Conservation (phyloP, 2,888 invertebrate genomes). For the Plutella xylostella region DNA sequence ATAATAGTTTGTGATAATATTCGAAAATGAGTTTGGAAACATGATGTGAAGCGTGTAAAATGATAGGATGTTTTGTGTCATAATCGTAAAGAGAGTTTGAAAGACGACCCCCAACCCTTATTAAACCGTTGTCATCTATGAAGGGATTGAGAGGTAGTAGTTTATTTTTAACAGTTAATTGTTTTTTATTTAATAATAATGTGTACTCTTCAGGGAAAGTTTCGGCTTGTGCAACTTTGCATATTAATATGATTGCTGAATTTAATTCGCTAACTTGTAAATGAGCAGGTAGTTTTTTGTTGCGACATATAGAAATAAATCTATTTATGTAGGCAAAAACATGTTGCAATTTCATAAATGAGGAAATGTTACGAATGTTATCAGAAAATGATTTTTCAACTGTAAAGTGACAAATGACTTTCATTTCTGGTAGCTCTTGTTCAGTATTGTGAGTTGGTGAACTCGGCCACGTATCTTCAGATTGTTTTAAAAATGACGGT, state of each 20-base stretch:
- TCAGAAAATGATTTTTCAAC: no score
- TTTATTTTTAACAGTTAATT: not conserved
- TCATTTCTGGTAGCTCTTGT: no score
- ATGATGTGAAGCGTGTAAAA: conserved; percentile 11
- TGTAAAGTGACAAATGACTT: no score
- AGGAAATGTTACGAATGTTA: not conserved
- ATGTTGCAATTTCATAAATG: not conserved
- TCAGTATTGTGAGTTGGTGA: no score
- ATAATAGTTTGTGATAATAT: conserved; percentile 9
- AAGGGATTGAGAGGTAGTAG: conserved; percentile 9
- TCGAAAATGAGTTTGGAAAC: conserved; percentile 7
- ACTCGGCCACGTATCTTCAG: no score
- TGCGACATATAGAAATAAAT: not conserved
- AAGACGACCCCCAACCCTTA: conserved; percentile 12
- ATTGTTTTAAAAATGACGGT: no score
- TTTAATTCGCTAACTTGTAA: not conserved
- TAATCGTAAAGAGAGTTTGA: conserved; percentile 12
- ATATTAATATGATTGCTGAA: not conserved
- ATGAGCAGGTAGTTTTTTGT: not conserved
- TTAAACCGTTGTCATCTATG: conserved; percentile 5
- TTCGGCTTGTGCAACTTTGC: not conserved
- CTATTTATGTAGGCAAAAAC: not conserved
- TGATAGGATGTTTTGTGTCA: conserved; percentile 12
- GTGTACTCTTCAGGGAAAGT: not conserved
- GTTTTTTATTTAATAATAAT: not conserved